Conservation (phyloP, 2,888 invertebrate species). For the Caenorhabditis zanzibari region DNA sequence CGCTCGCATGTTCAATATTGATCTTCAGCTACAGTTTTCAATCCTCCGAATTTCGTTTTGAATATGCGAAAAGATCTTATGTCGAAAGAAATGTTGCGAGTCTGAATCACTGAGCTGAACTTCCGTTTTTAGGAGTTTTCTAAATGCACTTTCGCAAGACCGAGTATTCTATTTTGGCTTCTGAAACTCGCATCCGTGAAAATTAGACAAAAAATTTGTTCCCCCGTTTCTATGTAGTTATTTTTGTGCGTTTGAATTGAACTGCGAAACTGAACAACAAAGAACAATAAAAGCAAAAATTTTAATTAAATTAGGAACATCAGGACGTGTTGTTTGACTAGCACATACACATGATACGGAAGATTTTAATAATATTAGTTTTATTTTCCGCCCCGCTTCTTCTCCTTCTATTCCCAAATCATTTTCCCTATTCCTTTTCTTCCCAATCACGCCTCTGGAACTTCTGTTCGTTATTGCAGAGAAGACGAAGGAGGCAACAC, state of each 20-base stretch:
- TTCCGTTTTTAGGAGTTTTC: constrained; percentile 49
- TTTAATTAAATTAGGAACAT: constrained; percentile 70
- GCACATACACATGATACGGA: constrained; percentile 66
- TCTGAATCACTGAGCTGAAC: constrained; percentile 43
- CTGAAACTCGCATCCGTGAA: constrained; percentile 6
- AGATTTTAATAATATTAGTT: constrained; percentile 71
- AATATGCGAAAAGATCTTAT: constrained; percentile 10
- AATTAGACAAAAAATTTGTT: no score
- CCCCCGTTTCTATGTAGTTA: constrained; percentile 35
- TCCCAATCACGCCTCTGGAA: constrained; percentile 18
- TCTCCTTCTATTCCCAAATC: constrained; percentile 3
- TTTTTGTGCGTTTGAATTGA: constrained; percentile 57
- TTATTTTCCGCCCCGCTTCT: constrained; percentile 49
- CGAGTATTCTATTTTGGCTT: constrained; percentile 9
- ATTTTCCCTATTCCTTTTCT: not conserved
- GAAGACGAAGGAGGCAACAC: constrained; percentile 65
- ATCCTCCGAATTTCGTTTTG: not conserved
- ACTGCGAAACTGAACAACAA: constrained; percentile 48
- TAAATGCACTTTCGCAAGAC: constrained; percentile 19
- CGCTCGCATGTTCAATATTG: constrained; percentile 6
- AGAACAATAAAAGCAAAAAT: constrained; percentile 67
- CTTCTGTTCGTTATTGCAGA: constrained; percentile 62
- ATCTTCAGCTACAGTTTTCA: constrained; percentile 28
- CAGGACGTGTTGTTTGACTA: constrained; percentile 47
- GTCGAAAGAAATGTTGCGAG: not conserved